These are phyloP conservation scores for Chironomus striatipennis DNA, from an alignment of 1,140 invertebrate species.

Conservation along the genomic window DNA sequence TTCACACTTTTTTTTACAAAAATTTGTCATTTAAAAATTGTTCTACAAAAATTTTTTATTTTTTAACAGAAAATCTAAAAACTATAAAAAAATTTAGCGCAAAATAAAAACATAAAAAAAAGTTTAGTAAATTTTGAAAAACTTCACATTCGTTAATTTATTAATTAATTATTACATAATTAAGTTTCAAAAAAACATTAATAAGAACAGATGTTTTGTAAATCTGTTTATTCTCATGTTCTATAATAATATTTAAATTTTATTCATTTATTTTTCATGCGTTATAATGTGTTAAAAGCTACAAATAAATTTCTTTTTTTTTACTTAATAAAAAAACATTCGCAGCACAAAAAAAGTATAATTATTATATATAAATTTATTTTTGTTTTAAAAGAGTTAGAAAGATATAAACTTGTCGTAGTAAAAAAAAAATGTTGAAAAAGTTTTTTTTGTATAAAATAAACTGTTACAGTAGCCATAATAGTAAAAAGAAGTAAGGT, in stretches of 20 bases:
- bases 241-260: constrained; percentile 2
- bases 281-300: constrained; percentile 9
- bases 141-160: neutral
- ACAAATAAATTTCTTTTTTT: neutral
- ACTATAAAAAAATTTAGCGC: neutral
- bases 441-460: too few species aligned
- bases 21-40: neutral
- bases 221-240: neutral
- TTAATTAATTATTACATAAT: neutral
- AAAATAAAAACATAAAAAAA: neutral
- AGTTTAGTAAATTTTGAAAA: neutral
- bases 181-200: neutral
- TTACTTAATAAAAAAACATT: neutral
- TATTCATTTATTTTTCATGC: constrained; percentile 6
- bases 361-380: too few species aligned
- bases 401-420: too few species aligned
- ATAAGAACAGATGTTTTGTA: constrained; percentile 2
- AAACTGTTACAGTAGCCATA: too few species aligned
- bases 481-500: too few species aligned
- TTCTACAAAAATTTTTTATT: neutral
- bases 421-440: too few species aligned
- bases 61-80: too few species aligned
- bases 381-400: too few species aligned
- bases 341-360: neutral
- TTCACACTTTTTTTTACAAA: neutral